Conservation (phyloP, 2,113 vertebrate species). For the Morone saxatilis region DNA sequence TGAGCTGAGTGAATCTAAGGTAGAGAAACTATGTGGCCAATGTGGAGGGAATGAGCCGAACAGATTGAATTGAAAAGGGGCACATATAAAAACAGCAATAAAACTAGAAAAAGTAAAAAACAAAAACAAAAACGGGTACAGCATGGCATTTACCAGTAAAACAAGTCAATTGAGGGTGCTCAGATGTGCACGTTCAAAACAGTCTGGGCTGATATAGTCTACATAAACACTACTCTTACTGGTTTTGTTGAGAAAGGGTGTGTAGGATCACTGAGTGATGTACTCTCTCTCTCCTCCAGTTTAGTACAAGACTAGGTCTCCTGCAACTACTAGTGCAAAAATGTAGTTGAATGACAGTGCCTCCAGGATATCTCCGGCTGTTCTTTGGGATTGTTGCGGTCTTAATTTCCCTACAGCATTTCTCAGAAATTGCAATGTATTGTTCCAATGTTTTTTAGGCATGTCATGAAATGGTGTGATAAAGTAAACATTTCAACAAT, state of each 20-base stretch:
- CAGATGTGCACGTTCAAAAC: conserved; percentile 42
- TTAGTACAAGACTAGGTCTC: not conserved
- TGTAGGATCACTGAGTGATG: not conserved
- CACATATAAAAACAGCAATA: conserved; percentile 63
- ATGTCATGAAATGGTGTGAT: too few species aligned
- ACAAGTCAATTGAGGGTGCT: conserved; percentile 6
- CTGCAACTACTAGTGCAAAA: not conserved
- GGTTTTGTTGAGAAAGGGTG: not conserved
- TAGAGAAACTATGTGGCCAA: conserved; percentile 47
- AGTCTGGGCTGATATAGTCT: conserved; percentile 7
- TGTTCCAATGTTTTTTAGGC: too few species aligned
- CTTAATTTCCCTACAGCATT: too few species aligned
- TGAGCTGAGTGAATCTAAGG: conserved; percentile 73
- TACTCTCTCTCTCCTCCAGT: not conserved
- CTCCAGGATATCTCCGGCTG: too few species aligned
- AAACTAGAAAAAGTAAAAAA: conserved; percentile 33
- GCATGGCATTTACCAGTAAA: not conserved
- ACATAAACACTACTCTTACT: conserved; percentile 12
- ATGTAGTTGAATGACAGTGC: not conserved
- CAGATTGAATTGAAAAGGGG: conserved; percentile 69
- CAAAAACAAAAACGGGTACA: conserved; percentile 8
- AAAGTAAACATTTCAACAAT: too few species aligned
- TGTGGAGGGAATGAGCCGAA: conserved; percentile 69
- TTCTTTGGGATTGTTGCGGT: too few species aligned
- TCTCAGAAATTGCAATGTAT: too few species aligned